A percentile compares a stretch with the other conserved stretches of the same genome.
Conservation (phyloP, 2,888 invertebrate genomes). For the Listrodromus nycthemerus region DNA sequence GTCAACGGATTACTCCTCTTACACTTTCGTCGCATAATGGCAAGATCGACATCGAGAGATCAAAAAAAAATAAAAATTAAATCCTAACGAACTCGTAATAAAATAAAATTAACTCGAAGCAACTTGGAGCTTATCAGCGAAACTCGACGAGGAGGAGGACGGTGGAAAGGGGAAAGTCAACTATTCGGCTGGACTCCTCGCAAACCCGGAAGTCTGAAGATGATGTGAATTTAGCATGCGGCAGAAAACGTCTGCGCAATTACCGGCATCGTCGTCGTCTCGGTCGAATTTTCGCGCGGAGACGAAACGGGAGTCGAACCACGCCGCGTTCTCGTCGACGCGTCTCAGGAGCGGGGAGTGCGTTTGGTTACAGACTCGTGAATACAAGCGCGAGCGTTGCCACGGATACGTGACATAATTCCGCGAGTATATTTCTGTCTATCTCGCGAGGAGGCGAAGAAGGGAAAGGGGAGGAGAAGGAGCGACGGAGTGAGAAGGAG, state of each 20-base stretch:
- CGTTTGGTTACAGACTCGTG: slow-evolving; percentile 45
- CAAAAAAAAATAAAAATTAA: no score
- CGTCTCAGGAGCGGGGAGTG: slow-evolving; percentile 5
- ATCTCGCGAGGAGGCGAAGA: slow-evolving; percentile 69
- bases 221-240: slow-evolving; percentile 60
- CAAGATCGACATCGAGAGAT: no score
- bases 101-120: no score
- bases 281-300: slow-evolving; percentile 45
- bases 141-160: no score
- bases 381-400: slow-evolving; percentile 62
- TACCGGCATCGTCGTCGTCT: slow-evolving; percentile 43
- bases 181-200: slow-evolving; percentile 9
- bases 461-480: slow-evolving; percentile 54
- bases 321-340: slow-evolving; percentile 16
- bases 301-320: slow-evolving; percentile 42
- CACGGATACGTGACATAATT: slow-evolving; percentile 80
- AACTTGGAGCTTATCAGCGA: no score
- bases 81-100: no score
- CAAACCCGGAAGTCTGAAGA: slow-evolving; percentile 64
- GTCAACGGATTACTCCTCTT: no score
- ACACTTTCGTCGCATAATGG: no score
- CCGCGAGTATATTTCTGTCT: slow-evolving; percentile 79
- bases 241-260: slow-evolving; percentile 58
- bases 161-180: background rate
- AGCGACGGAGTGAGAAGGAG: slow-evolving; percentile 61